A percentile compares a stretch with the other conserved stretches of the same genome.
phyloP scores from a whole-genome alignment of 2,113 vertebrate genomes.

The Eulemur macaco region DNA sequence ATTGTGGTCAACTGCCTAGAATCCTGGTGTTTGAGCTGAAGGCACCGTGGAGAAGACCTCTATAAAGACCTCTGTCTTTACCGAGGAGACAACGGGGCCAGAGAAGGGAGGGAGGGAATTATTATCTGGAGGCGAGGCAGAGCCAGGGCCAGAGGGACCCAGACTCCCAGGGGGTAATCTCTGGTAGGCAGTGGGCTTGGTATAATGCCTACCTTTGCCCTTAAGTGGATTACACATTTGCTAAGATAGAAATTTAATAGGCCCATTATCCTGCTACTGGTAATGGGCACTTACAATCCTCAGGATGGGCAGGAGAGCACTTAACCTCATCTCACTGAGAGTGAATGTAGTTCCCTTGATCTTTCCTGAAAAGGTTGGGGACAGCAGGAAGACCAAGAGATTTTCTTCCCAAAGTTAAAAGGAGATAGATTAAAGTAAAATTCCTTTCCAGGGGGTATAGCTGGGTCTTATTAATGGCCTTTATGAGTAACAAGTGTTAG shows the following conservation, averaged over 20 bases:
- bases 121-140: neutral
- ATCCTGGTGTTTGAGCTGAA: neutral
- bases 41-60: neutral
- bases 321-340: neutral
- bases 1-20: neutral
- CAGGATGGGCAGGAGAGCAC: neutral
- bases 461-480: neutral
- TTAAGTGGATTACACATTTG: constrained; percentile 29
- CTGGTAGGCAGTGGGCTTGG: neutral
- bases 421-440: neutral
- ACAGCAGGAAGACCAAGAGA: neutral
- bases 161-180: neutral
- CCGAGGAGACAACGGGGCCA: neutral
- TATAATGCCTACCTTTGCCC: neutral
- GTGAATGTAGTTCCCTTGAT: neutral
- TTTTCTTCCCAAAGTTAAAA: neutral
- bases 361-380: neutral
- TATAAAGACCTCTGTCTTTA: no score
- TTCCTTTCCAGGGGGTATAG: neutral
- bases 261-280: neutral
- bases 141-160: neutral
- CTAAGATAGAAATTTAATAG: neutral
- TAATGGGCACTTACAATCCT: neutral
- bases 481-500: neutral
- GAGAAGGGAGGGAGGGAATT: neutral